Percentiles rank a stretch among this genome's conserved stretches.
Evolutionary conservation across 2,113 vertebrate genomes (phyloP).

Genomic region (Promerops cafer): DNA sequence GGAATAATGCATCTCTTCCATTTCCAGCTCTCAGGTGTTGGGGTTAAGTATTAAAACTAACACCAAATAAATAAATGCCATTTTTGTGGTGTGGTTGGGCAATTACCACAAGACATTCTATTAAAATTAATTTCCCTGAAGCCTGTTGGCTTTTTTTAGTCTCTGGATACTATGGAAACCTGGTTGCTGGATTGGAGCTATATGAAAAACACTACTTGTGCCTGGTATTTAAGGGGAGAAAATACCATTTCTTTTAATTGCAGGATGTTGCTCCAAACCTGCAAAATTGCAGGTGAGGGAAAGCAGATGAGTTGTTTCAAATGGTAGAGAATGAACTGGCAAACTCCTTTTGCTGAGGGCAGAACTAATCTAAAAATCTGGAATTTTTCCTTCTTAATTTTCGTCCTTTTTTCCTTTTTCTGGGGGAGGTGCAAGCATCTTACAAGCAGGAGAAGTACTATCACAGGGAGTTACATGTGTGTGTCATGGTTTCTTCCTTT

Average conservation of each 20-base stretch:
- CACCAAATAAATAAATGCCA: background rate
- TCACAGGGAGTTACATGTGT: background rate
- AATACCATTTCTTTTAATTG: background rate
- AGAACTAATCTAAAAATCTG: background rate
- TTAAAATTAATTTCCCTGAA: constrained; percentile 51
- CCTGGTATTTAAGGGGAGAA: constrained; percentile 22
- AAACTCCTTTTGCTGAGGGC: background rate
- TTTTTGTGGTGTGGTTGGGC: background rate
- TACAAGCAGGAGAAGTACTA: background rate
- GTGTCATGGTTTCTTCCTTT: background rate
- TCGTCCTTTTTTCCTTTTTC: background rate
- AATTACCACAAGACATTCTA: constrained; percentile 20
- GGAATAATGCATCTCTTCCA: background rate
- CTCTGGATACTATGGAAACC: constrained; percentile 61
- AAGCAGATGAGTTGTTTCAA: background rate
- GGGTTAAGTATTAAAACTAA: background rate
- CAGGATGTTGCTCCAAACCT: background rate
- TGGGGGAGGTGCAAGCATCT: background rate
- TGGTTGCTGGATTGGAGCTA: constrained; percentile 1
- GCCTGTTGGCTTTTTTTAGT: constrained; percentile 46
- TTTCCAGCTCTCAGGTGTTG: background rate
- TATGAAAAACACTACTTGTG: background rate
- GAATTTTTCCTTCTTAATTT: background rate
- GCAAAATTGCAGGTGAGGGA: background rate
- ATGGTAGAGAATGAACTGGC: background rate